A percentile compares a stretch with the other conserved stretches of the same genome.
These are phyloP conservation scores for Leucozona laternaria DNA, from an alignment of 2,888 invertebrate genomes.

Conservation along the genomic window DNA sequence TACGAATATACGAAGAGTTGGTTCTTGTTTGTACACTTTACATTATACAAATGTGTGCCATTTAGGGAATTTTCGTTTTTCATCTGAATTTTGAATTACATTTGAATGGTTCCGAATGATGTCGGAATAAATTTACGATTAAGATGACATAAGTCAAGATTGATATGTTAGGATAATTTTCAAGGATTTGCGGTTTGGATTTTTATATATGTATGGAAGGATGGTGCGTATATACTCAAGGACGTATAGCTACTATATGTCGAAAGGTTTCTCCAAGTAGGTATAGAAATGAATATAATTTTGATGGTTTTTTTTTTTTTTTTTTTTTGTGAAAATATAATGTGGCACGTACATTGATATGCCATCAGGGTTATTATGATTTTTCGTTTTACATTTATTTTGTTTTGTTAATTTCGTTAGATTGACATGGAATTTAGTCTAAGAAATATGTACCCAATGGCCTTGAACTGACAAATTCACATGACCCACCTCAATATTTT, in stretches of 20 bases:
- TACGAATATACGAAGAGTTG: neutral
- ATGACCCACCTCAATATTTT: neutral
- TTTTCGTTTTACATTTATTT: neutral
- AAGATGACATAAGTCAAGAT: constrained; percentile 47
- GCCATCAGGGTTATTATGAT: neutral
- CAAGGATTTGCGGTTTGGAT: constrained; percentile 16
- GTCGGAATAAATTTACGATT: constrained; percentile 41
- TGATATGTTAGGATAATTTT: constrained; percentile 43
- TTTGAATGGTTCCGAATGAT: constrained; percentile 35
- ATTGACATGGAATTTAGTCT: neutral
- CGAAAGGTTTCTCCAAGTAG: neutral
- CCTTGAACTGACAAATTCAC: constrained; percentile 9
- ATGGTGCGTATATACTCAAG: too few species aligned
- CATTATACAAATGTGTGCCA: neutral
- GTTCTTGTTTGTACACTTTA: neutral
- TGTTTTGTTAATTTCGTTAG: neutral
- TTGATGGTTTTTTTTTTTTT: neutral
- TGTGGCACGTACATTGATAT: neutral
- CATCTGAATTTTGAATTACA: constrained; percentile 38
- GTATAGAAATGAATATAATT: neutral
- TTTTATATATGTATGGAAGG: neutral
- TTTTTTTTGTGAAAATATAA: neutral
- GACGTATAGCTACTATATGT: neutral
- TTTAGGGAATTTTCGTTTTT: constrained; percentile 38
- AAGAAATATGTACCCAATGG: neutral